Evolutionary conservation across 2,797 vertebrate species (phyloP), one percentile per base, ranked within the genome.

Genomic region (Clamator glandarius): DNA sequence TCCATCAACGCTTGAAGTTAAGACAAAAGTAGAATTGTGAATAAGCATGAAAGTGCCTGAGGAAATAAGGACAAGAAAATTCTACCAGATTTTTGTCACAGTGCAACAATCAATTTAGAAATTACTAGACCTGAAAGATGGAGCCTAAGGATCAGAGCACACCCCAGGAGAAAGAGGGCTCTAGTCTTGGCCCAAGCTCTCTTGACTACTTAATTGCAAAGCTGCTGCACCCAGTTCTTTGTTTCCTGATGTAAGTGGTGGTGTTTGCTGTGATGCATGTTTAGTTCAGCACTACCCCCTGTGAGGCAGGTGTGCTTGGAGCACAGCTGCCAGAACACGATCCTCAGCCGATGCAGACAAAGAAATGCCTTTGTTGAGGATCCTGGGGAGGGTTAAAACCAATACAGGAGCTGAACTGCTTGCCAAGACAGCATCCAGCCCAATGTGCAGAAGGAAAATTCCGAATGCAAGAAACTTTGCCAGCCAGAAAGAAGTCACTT

Each of bases 201-300:
- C 84, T 48, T 36, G 10, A 31, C 52, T 41, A 17, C 8, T 63
- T 42, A 62, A 58, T 39, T 23, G 35, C 67, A 79, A 2, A 7
- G n/a, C 44, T 54, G 58, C 57, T 80, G 57, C 42, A 59, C 39
- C 52, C n/a, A 54, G 79, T 86, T 88, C 63, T 88, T 84, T 55
- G 33, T 88, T 78, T 84, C 54, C 62, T 48, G 50, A 20, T 31
- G 15, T 20, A 31, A 57, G 57, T 28, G 54, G 51, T n/a, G n/a
- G 14, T 35, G 31, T 44, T 18, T 42, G 42, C 48, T 83, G 72
- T 31, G 76, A 26, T 26, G 39, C 50, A 41, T 55, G 67, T 21
- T 81, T 81, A 35, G 29, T 19, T 52, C 51, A 48, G 16, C 5
- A 1, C 35, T 29, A 18, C 25, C 5, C 14, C 52, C 57, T 62